Base-by-base conservation (phyloP, 2,888 invertebrate genomes). In the Dryobotodes eremita region DNA sequence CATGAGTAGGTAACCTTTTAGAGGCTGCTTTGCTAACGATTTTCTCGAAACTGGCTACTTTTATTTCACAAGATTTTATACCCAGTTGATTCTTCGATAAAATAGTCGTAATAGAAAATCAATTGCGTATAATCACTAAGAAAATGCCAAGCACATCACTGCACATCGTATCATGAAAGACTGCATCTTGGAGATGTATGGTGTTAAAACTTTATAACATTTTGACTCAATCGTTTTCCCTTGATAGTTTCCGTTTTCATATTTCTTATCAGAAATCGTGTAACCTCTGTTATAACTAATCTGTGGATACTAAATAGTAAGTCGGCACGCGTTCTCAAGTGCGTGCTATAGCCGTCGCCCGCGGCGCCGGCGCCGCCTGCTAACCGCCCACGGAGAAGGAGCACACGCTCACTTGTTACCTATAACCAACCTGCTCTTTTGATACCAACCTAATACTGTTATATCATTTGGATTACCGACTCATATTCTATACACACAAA, bases 341-440 rank as follows among this genome's bases (percentile, higher is more conserved):
- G 82, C 79, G 48, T 73, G 72, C 65, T 76, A 76, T 88, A 89
- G 87, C 71, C 80, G 87, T 74, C 82, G 91, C 94, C 91, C 82
- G 89, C 89, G 92, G 93, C 92, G 90, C 90, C 89, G 92, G 93
- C 92, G 90, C 90, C 90, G 85, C 80, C 69, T 72, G 74, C 59
- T 78, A 78, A 82, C 72, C 85, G 57, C 65, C 77, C 71, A 71
- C 61, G n/a, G 20, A 42, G 75, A 62, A 53, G 42, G 7, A 46
- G 17, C 61, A 62, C 59, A 46, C 59, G n/a, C 31, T 23, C 15
- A 46, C n/a, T 61, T 71, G 79, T 62, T 62, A 72, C 66, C 64
- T 64, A 36, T 23, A 64, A 42, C 36, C 20, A 36, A 66, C n/a
- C 57, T 59, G 55, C 26, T 26, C 48, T 50, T 64, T 20, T n/a